Percentiles rank a stretch among this genome's conserved stretches.
Evolutionary conservation across 92 coral and sea anemone genomes (phyloP).

Genomic region (Porites lobata): DNA sequence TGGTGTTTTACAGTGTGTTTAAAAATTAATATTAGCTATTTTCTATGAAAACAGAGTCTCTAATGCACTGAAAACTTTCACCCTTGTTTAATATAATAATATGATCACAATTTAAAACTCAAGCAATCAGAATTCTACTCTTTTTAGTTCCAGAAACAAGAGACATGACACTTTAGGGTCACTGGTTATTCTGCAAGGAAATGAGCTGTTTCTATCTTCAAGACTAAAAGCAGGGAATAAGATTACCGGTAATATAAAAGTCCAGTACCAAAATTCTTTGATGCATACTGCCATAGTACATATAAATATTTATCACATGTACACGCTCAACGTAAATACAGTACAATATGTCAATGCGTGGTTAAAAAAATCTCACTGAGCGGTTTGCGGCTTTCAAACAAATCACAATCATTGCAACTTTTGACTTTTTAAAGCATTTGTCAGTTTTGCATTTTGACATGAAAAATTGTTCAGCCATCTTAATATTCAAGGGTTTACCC

Average conservation of each 20-base stretch:
- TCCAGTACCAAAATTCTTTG: background rate
- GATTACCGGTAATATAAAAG: background rate
- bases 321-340: background rate
- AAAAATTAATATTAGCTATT: no score
- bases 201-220: background rate
- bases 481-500: background rate
- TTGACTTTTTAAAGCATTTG: background rate
- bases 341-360: conserved; percentile 10
- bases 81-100: no score
- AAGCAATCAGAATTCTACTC: no score
- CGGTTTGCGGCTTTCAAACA: conserved; percentile 8
- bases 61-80: no score
- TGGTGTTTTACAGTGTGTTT: no score
- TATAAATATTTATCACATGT: no score
- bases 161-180: no score
- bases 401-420: background rate
- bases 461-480: background rate
- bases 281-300: background rate
- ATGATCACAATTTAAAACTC: no score
- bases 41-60: no score
- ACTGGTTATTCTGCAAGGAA: no score
- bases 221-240: background rate
- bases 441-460: background rate
- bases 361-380: background rate
- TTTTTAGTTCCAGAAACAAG: no score